Conservation (phyloP, 2,888 invertebrate genomes). For the Heterodera filipjevi region DNA sequence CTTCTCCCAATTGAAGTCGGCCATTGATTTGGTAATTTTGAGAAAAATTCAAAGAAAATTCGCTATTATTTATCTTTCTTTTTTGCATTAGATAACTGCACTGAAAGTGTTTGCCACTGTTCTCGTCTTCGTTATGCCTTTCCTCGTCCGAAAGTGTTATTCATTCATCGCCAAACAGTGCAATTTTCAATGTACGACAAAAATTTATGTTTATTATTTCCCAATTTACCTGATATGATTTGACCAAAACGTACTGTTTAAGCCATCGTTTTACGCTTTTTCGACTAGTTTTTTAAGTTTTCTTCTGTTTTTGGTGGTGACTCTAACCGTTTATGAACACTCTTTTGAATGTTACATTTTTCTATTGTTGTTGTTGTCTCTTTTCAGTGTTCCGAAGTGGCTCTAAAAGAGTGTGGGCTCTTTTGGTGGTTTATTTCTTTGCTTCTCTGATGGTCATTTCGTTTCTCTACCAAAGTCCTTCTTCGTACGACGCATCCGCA, state of each 20-base stretch:
- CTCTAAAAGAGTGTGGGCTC: conserved; percentile 43
- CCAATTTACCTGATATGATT: background rate
- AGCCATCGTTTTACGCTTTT: too few species aligned
- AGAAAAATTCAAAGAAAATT: background rate
- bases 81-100: conserved; percentile 42
- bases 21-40: conserved; percentile 42
- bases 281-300: too few species aligned
- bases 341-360: background rate
- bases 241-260: too few species aligned
- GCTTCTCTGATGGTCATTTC: conserved; percentile 52
- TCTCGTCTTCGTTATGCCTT: conserved; percentile 50
- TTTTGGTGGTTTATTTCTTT: conserved; percentile 50
- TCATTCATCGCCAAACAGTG: conserved; percentile 45
- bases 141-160: conserved; percentile 45
- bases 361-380: background rate
- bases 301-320: too few species aligned
- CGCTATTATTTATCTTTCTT: background rate
- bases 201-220: too few species aligned
- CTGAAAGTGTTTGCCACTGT: conserved; percentile 50
- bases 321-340: conserved; percentile 26
- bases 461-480: conserved; percentile 53
- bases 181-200: conserved; percentile 40
- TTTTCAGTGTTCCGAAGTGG: conserved; percentile 44
- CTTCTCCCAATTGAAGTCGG: conserved; percentile 42
- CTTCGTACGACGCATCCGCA: conserved; percentile 46